A percentile compares a stretch with the other conserved stretches of the same genome.
Conservation (phyloP, 2,113 vertebrate species). For the Psettodes erumei region DNA sequence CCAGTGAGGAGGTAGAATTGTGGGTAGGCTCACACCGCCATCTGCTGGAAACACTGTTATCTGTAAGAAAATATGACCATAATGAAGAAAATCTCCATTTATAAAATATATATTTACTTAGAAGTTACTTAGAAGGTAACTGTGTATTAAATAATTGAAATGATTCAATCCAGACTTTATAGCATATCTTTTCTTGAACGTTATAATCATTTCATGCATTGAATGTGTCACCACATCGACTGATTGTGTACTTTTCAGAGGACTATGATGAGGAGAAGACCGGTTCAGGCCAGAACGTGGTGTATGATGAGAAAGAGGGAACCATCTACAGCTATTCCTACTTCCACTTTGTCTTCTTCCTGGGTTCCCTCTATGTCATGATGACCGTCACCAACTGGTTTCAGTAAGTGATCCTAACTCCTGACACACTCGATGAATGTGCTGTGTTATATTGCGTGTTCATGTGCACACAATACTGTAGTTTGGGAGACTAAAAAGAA, state of each 20-base stretch:
- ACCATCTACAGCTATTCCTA: constrained; percentile 93
- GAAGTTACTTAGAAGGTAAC: background rate
- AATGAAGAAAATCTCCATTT: background rate
- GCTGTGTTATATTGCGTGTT: background rate
- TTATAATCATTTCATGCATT: background rate
- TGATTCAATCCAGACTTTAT: background rate
- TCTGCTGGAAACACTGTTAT: constrained; percentile 58
- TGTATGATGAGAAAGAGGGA: constrained; percentile 89
- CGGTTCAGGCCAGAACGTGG: constrained; percentile 86
- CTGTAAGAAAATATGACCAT: background rate
- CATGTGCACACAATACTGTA: no score
- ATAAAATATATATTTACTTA: background rate
- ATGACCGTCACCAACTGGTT: constrained; percentile 99
- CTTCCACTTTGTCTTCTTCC: constrained; percentile 96
- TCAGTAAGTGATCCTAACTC: constrained; percentile 86
- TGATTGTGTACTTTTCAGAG: constrained; percentile 74
- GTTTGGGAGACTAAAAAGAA: background rate
- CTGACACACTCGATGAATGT: background rate
- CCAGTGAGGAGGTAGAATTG: background rate
- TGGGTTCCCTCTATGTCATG: constrained; percentile 98
- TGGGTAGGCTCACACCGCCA: constrained; percentile 58
- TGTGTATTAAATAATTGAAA: background rate
- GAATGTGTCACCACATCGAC: background rate
- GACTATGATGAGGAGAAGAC: constrained; percentile 80
- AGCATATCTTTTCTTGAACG: background rate